Evolutionary conservation across 2,888 invertebrate species (phyloP).

Genomic region (Punctoribates punctum): DNA sequence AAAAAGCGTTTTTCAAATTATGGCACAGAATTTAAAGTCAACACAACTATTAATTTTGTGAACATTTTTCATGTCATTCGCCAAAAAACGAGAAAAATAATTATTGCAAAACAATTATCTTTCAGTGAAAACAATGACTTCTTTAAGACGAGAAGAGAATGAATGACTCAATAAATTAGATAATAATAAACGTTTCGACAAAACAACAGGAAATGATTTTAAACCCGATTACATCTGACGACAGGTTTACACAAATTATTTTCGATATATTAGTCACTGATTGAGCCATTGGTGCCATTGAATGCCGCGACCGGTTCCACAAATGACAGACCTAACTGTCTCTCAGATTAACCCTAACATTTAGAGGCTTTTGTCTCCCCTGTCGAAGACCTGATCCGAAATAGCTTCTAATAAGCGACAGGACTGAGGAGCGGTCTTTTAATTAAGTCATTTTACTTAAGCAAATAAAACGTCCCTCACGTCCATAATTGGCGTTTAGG

Average conservation of each 20-base stretch:
- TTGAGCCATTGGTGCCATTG: no score
- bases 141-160: background rate
- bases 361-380: background rate
- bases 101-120: conserved; percentile 26
- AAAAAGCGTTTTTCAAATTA: background rate
- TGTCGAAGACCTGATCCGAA: no score
- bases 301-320: no score
- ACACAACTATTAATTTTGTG: conserved; percentile 36
- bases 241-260: background rate
- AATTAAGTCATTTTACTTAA: conserved; percentile 36
- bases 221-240: background rate
- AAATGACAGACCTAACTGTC: no score
- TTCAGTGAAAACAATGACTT: conserved; percentile 7
- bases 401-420: background rate
- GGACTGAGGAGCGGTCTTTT: background rate
- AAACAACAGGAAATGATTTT: conserved; percentile 27
- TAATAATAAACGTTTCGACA: background rate
- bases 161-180: conserved; percentile 4
- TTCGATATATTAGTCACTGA: background rate
- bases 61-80: conserved; percentile 33
- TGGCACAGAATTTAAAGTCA: background rate
- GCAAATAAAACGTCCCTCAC: conserved; percentile 24
- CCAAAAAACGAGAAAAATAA: background rate
- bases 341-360: no score
- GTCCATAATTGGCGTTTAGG: background rate